Conservation (phyloP, 2,113 vertebrate genomes). For the Spea multiplicata region DNA sequence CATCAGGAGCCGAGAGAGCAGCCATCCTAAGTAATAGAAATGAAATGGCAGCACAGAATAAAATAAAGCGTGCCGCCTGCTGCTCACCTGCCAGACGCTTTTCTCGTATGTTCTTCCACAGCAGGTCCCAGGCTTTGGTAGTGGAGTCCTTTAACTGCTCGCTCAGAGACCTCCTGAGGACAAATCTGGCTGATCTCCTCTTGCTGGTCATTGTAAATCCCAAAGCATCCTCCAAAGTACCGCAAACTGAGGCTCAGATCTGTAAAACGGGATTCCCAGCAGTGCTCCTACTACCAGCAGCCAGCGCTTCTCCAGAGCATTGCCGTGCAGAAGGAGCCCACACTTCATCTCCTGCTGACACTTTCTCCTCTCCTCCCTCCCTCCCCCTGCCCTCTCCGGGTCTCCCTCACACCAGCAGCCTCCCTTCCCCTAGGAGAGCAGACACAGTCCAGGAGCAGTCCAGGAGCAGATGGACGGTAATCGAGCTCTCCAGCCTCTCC, state of each 20-base stretch:
- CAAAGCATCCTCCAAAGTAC: constrained; percentile 56
- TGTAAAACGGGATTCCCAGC: constrained; percentile 2
- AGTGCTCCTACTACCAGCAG: constrained; percentile 11
- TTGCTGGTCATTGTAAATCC: constrained; percentile 74
- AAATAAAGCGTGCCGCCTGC: not conserved
- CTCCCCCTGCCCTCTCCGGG: constrained; percentile 6
- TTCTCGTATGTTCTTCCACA: constrained; percentile 86
- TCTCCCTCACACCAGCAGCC: constrained; percentile 30
- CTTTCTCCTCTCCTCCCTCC: rapidly evolving
- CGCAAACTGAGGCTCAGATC: not conserved
- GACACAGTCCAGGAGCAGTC: constrained; percentile 44
- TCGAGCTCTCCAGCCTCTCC: constrained; percentile 50
- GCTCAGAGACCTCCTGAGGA: constrained; percentile 83
- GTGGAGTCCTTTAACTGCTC: constrained; percentile 88
- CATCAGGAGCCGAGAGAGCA: not conserved
- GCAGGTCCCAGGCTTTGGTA: constrained; percentile 86
- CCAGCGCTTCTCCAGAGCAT: constrained; percentile 21
- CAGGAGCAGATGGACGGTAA: constrained; percentile 56
- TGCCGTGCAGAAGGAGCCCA: not conserved
- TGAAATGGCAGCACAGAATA: not conserved
- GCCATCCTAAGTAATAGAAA: not conserved
- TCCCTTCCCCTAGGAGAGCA: not conserved
- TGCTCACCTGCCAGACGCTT: constrained; percentile 90
- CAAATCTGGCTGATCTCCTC: constrained; percentile 65
- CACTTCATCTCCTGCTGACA: constrained; percentile 10